Percentiles rank a stretch among this genome's conserved stretches.
Evolutionary conservation across 2,113 vertebrate species (phyloP).

Genomic region (Mustela nigripes): DNA sequence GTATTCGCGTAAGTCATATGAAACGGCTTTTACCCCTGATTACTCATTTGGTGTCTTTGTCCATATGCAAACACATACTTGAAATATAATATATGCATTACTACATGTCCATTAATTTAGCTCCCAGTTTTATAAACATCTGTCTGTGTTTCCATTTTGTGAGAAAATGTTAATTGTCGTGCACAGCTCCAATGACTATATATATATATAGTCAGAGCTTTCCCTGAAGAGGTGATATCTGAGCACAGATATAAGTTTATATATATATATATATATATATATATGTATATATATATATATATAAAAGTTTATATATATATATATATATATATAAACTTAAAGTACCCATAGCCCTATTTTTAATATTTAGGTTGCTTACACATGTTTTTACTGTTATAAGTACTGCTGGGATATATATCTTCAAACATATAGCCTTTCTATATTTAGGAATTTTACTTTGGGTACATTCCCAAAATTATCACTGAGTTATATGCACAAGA

Average conservation of each 20-base stretch:
- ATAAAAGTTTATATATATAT: too few species aligned
- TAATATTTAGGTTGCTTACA: conserved; percentile 14
- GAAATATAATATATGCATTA: background rate
- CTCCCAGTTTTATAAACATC: conserved; percentile 5
- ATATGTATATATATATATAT: too few species aligned
- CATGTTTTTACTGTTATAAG: conserved; percentile 50
- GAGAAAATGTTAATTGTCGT: background rate
- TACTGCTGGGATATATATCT: conserved; percentile 58
- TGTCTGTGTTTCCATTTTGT: background rate
- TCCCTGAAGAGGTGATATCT: too few species aligned
- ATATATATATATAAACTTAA: conserved; percentile 18
- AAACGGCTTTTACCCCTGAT: background rate
- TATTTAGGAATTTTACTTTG: conserved; percentile 73
- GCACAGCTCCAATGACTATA: background rate
- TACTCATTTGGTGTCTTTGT: background rate
- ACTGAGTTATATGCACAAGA: conserved; percentile 34
- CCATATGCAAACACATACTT: background rate
- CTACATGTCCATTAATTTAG: background rate
- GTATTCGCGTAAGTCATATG: background rate
- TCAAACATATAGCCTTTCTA: conserved; percentile 62
- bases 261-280: too few species aligned
- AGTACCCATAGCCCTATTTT: background rate
- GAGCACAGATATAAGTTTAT: too few species aligned
- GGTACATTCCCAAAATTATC: conserved; percentile 63
- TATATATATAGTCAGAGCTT: too few species aligned